Conservation (phyloP, 2,797 vertebrate genomes). For the Spondyliosoma cantharus region DNA sequence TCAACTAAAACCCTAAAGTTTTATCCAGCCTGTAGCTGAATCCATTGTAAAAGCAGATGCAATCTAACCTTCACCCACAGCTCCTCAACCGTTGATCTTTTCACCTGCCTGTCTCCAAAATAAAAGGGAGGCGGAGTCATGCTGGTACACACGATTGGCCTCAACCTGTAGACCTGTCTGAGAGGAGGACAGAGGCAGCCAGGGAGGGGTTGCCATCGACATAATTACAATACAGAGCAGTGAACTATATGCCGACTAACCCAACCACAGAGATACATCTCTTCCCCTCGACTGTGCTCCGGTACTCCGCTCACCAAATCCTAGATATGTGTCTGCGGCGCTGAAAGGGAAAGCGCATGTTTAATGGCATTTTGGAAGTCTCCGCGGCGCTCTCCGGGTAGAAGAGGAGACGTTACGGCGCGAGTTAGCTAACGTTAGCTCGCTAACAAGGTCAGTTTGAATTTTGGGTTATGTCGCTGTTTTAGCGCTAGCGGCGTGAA, state of each 20-base stretch:
- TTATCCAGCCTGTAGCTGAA: not conserved
- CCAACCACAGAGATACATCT: slow-evolving; percentile 3
- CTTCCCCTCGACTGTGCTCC: not conserved
- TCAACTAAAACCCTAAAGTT: not conserved
- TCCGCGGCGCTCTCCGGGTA: slow-evolving; percentile 62
- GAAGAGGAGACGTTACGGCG: slow-evolving; percentile 72
- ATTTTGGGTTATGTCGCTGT: slow-evolving; percentile 35
- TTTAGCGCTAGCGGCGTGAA: not conserved
- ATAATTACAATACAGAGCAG: slow-evolving; percentile 53
- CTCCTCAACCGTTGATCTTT: slow-evolving; percentile 12
- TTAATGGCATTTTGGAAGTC: slow-evolving; percentile 75
- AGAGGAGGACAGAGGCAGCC: slow-evolving; percentile 62
- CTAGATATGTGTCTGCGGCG: not conserved
- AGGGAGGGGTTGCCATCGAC: slow-evolving; percentile 70
- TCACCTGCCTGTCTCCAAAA: slow-evolving; percentile 62
- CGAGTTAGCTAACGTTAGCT: slow-evolving; percentile 80
- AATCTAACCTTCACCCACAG: not conserved
- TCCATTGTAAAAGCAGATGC: not conserved
- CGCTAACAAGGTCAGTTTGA: slow-evolving; percentile 84
- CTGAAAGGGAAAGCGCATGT: slow-evolving; percentile 42
- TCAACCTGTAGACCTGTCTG: slow-evolving; percentile 79
- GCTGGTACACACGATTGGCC: slow-evolving; percentile 60
- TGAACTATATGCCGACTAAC: slow-evolving; percentile 46
- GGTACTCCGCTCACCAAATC: not conserved
- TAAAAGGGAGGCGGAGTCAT: slow-evolving; percentile 70